Evolutionary conservation across 2,113 vertebrate species (phyloP).

Genomic region (Nesogale talazaci): DNA sequence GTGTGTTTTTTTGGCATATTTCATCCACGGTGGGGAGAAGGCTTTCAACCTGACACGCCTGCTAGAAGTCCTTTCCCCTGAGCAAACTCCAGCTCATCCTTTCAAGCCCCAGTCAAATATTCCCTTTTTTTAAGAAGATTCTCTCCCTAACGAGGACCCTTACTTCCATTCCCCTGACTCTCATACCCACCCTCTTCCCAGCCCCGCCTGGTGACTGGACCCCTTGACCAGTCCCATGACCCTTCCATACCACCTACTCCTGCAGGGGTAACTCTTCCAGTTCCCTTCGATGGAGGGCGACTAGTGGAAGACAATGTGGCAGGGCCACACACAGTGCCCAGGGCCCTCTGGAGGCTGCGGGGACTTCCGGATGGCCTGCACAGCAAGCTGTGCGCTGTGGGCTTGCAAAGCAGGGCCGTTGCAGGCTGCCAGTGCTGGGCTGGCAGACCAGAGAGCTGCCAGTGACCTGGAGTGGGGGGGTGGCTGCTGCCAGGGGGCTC

Average conservation of each 20-base stretch:
- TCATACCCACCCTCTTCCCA: not conserved
- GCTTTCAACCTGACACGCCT: not conserved
- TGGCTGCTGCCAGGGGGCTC: not conserved
- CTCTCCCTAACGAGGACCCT: not conserved
- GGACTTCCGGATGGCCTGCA: not conserved
- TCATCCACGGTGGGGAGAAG: not conserved
- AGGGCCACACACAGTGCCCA: not conserved
- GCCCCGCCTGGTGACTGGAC: not conserved
- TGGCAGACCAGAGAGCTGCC: not conserved
- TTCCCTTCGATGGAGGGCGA: not conserved
- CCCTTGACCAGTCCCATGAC: too few relatives aligned
- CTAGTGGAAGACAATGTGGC: not conserved
- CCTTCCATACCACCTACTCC: too few relatives aligned
- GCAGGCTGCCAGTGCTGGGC: too few relatives aligned
- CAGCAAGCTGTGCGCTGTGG: not conserved
- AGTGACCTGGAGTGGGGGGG: not conserved
- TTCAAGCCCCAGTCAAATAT: not conserved
- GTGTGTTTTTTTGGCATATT: slow-evolving; percentile 22
- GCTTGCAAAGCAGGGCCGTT: not conserved
- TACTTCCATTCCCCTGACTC: not conserved
- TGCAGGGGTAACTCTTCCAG: not conserved
- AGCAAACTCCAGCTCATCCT: not conserved
- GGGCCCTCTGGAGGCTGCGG: not conserved
- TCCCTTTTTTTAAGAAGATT: not conserved
- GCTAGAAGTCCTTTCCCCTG: not conserved